Evolutionary conservation across 2,113 vertebrate genomes (phyloP), one percentile per base, ranked within the genome.

Genomic region (Hoplias malabaricus): DNA sequence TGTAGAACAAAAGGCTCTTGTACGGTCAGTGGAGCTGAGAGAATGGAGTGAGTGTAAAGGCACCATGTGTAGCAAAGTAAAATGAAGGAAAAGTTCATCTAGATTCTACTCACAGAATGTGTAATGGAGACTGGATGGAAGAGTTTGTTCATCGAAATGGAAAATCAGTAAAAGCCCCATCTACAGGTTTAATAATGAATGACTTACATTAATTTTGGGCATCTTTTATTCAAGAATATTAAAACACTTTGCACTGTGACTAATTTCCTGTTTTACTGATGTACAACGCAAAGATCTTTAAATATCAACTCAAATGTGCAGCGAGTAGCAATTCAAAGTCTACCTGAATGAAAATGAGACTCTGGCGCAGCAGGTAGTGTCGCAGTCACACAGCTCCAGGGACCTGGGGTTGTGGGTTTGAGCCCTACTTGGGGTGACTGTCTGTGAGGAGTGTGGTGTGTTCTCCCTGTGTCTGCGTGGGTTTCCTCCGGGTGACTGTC

Each of bases 161-260:
- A 75, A 27, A 72, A 77, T 81, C 73, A 57, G 36, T 72, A 77
- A 63, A 68, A 16, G 38, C 38, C 27, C 43, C 38, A 59, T 81
- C 50, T 73, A 62, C 25, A 13, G 69, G 53, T 50, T 73, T 69
- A 68, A 81, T 77, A 73, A 73, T 69, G 19, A 62, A 78, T 69
- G 75, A 82, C 62, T 59, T 77, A 1, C 69, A 54, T 78, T 61
- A 69, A 56, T 42, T 40, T 33, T 54, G 33, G 25, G 73, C 9
- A n/a, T 63, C 40, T 73, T 59, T 77, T 61, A 38, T 48, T 72
- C 42, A 71, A 59, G 67, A 29, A 56, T 71, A 46, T 81, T 19
- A 81, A 68, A 73, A 50, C 36, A 62, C 67, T 76, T 78, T 13
- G 65, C 34, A 68, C 31, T 40, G 29, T 23, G 40, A 77, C 40